Conservation (phyloP, 2,888 invertebrate species). For the Drosophila tanythrix region DNA sequence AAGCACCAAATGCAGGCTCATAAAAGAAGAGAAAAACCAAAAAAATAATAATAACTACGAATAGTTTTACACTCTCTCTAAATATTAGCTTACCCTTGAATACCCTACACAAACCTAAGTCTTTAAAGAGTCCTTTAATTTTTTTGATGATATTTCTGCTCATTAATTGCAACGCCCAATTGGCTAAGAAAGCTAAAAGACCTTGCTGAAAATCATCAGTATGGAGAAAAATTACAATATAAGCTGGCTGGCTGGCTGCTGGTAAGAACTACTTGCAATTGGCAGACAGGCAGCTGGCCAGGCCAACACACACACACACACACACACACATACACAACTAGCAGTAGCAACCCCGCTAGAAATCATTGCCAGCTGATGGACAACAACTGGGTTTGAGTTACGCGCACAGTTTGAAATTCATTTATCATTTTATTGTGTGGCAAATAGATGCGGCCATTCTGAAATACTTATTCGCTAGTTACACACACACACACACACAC, state of each 20-base stretch:
- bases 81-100: not conserved
- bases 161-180: not conserved
- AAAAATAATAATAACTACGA: slow-evolving; percentile 10
- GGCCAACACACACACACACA: slow-evolving; percentile 6
- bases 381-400: slow-evolving; percentile 62
- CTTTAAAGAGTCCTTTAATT: not conserved
- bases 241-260: slow-evolving; percentile 41
- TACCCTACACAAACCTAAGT: not conserved
- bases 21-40: slow-evolving; percentile 9
- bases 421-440: slow-evolving; percentile 77
- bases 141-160: not conserved
- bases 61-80: not conserved
- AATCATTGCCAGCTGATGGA: slow-evolving; percentile 47
- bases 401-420: slow-evolving; percentile 79
- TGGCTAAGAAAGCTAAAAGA: not conserved
- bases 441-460: slow-evolving; percentile 53
- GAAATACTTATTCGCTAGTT: slow-evolving; percentile 28
- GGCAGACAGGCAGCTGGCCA: slow-evolving; percentile 18
- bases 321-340: not conserved
- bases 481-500: slow-evolving; percentile 11
- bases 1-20: slow-evolving; percentile 20
- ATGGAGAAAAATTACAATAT: slow-evolving; percentile 61
- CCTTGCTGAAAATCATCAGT: slow-evolving; percentile 22
- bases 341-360: not conserved
- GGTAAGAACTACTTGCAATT: slow-evolving; percentile 48